Conservation (phyloP, 2,113 vertebrate genomes). For the Helogale parvula region DNA sequence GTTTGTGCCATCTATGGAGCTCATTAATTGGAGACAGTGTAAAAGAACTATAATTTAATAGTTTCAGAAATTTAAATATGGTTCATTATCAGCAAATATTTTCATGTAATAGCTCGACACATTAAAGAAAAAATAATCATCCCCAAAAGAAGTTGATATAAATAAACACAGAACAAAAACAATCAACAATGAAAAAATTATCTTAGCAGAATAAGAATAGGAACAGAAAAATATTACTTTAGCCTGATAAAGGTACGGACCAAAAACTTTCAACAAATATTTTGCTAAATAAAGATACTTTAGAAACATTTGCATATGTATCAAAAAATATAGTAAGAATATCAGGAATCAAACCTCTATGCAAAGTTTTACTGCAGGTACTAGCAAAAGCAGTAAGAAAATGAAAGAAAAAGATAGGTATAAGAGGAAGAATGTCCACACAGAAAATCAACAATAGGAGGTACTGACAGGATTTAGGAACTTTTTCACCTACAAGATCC, state of each 20-base stretch:
- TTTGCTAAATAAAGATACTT: background rate
- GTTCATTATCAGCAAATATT: constrained; percentile 4
- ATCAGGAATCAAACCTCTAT: background rate
- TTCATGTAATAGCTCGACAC: constrained; percentile 23
- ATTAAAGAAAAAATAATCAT: constrained; percentile 6
- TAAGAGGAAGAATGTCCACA: background rate
- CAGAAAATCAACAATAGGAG: background rate
- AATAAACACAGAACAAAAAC: constrained; percentile 25
- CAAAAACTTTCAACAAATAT: background rate
- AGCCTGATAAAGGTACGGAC: background rate
- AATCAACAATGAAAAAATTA: background rate
- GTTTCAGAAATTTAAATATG: constrained; percentile 1
- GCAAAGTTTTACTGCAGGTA: background rate
- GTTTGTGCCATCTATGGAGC: background rate
- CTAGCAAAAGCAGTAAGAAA: background rate
- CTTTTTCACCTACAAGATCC: background rate
- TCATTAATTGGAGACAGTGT: background rate
- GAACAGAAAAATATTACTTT: background rate
- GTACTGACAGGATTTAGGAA: background rate
- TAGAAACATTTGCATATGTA: background rate
- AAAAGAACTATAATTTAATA: constrained; percentile 8
- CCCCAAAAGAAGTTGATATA: background rate
- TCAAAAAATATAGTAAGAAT: background rate
- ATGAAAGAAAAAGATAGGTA: background rate
- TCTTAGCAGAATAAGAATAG: background rate